Conservation (phyloP, 2,888 invertebrate genomes). For the Loripinus fragilis region DNA sequence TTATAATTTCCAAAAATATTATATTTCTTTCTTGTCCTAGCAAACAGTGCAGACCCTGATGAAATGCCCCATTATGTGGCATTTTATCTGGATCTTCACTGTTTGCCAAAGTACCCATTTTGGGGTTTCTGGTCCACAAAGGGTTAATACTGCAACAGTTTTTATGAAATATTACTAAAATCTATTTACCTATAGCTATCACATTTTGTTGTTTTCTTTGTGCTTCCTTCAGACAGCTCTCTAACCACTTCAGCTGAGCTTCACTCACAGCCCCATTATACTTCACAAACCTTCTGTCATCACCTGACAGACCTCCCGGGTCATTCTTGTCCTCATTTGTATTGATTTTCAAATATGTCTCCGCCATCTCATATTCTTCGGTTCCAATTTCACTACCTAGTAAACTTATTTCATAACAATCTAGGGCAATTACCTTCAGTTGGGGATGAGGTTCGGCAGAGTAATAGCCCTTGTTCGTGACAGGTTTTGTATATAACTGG, state of each 20-base stretch:
- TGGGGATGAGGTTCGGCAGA: conserved; percentile 71
- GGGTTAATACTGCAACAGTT: no score
- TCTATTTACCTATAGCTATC: conserved; percentile 79
- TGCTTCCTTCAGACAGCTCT: conserved; percentile 74
- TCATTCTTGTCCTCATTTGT: conserved; percentile 78
- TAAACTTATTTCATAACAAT: conserved; percentile 82
- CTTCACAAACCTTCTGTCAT: conserved; percentile 75
- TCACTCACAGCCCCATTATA: conserved; percentile 82
- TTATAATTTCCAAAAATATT: no score
- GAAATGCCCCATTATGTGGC: no score
- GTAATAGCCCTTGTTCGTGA: conserved; percentile 73
- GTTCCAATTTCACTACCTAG: conserved; percentile 72
- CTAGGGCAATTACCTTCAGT: conserved; percentile 79
- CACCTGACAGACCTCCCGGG: conserved; percentile 71
- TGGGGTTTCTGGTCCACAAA: no score
- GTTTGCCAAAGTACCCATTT: no score
- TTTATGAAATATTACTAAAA: background rate
- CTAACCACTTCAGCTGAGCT: conserved; percentile 82
- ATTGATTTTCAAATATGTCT: conserved; percentile 73
- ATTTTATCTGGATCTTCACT: no score
- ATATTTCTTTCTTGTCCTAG: no score
- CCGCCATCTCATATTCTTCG: conserved; percentile 70
- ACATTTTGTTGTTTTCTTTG: conserved; percentile 77
- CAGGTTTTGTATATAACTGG: conserved; percentile 32
- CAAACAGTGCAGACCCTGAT: no score